Conservation (phyloP, 2,888 invertebrate species). For the Emmelina monodactyla region DNA sequence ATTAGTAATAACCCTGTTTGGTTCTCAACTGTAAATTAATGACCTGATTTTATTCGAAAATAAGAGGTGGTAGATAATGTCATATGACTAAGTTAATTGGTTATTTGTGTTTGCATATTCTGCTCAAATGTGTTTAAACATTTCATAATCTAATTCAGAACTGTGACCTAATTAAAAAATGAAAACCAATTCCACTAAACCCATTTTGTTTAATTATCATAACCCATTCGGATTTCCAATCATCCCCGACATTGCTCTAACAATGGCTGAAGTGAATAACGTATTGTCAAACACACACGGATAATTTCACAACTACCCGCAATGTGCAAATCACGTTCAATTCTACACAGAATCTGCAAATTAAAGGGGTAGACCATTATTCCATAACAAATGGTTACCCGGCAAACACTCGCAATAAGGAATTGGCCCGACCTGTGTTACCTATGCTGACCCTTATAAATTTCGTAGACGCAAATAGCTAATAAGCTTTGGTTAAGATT, state of each 20-base stretch:
- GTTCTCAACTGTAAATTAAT: not conserved
- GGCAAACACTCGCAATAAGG: constrained; percentile 56
- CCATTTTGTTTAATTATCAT: too few relatives aligned
- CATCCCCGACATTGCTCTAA: too few relatives aligned
- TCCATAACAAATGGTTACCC: constrained; percentile 56
- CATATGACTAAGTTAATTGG: too few relatives aligned
- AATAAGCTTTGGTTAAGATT: too few relatives aligned
- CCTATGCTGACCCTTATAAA: constrained; percentile 65
- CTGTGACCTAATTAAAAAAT: too few relatives aligned
- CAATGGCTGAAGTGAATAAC: not conserved
- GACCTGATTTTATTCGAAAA: too few relatives aligned
- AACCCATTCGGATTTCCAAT: too few relatives aligned
- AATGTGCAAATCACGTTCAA: constrained; percentile 43
- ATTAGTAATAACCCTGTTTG: not conserved
- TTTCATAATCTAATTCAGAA: too few relatives aligned
- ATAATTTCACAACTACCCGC: constrained; percentile 11
- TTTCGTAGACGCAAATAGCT: constrained; percentile 56
- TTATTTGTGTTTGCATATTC: too few relatives aligned
- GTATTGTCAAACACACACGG: not conserved
- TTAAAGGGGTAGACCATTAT: constrained; percentile 61
- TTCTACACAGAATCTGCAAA: constrained; percentile 37
- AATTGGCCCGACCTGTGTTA: constrained; percentile 57
- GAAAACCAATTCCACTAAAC: too few relatives aligned
- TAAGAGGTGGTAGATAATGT: not conserved
- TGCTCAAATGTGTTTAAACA: too few relatives aligned